Evolutionary conservation across 2,113 vertebrate species (phyloP).

Genomic region (Trinectes maculatus): DNA sequence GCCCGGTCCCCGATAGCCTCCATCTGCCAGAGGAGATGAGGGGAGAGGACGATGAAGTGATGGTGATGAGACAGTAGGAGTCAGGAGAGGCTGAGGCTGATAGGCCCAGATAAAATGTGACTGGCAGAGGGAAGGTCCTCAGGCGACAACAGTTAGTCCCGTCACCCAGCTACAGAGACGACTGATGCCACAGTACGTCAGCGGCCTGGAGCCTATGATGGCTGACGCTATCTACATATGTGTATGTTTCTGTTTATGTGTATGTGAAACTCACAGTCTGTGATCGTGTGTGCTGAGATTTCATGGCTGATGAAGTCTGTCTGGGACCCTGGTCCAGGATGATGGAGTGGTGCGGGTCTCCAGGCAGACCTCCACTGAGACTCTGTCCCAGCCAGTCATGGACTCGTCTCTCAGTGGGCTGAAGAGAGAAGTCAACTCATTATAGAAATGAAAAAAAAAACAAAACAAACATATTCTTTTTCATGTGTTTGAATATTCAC

Average conservation of each 20-base stretch:
- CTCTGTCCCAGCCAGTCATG: slow-evolving; percentile 84
- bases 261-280: slow-evolving; percentile 84
- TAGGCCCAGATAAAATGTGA: slow-evolving; percentile 44
- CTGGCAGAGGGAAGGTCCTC: slow-evolving; percentile 33
- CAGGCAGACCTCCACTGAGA: slow-evolving; percentile 89
- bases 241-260: no score
- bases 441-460: not conserved
- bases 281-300: slow-evolving; percentile 80
- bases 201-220: slow-evolving; percentile 19
- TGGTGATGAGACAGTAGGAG: slow-evolving; percentile 55
- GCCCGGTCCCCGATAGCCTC: slow-evolving; percentile 68
- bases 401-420: slow-evolving; percentile 69
- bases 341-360: slow-evolving; percentile 90
- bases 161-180: slow-evolving; percentile 48
- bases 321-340: slow-evolving; percentile 79
- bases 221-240: no score
- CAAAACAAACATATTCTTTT: not conserved
- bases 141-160: slow-evolving; percentile 56
- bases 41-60: slow-evolving; percentile 13
- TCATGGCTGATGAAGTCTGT: slow-evolving; percentile 68
- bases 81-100: slow-evolving; percentile 34
- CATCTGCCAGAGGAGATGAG: slow-evolving; percentile 70
- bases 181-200: slow-evolving; percentile 46
- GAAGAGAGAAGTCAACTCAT: slow-evolving; percentile 6
- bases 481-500: not conserved